A percentile compares a stretch with the other conserved stretches of the same genome.
These are phyloP conservation scores for Cremastinae sp. DNA, from an alignment of 2,888 invertebrate species.

Conservation along the genomic window DNA sequence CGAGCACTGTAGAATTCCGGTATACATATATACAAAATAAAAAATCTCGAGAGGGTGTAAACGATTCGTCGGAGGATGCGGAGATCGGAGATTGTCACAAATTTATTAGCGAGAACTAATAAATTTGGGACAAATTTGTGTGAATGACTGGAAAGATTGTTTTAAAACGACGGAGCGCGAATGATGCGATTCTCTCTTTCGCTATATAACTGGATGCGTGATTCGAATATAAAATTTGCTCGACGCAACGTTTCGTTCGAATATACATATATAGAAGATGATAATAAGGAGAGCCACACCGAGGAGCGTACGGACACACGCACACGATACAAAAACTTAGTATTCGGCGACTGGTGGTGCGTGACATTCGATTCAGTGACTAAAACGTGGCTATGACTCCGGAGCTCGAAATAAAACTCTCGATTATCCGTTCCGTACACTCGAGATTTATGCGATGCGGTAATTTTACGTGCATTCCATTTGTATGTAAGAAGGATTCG, in stretches of 20 bases:
- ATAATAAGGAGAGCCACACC: background rate
- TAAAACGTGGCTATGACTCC: slow-evolving; percentile 53
- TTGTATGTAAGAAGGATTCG: slow-evolving; percentile 42
- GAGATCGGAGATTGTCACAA: slow-evolving; percentile 70
- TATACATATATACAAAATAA: no score
- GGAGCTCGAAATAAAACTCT: slow-evolving; percentile 53
- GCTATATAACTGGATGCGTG: slow-evolving; percentile 45
- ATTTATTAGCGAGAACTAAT: slow-evolving; percentile 72
- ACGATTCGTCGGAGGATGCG: slow-evolving; percentile 67
- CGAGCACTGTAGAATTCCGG: no score
- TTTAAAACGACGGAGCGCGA: slow-evolving; percentile 30
- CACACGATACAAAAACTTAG: slow-evolving; percentile 36
- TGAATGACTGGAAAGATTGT: background rate
- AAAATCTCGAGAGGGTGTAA: no score
- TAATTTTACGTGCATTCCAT: slow-evolving; percentile 59
- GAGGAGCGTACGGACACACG: slow-evolving; percentile 24
- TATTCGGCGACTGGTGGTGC: slow-evolving; percentile 57
- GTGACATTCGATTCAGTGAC: slow-evolving; percentile 31
- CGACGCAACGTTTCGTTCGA: background rate
- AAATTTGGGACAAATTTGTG: slow-evolving; percentile 39
- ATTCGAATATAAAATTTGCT: slow-evolving; percentile 43
- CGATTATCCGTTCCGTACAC: slow-evolving; percentile 26
- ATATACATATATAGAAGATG: no score
- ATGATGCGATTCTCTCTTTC: slow-evolving; percentile 35
- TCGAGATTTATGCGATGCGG: slow-evolving; percentile 52